Evolutionary conservation across 2,797 vertebrate genomes (phyloP), one percentile per base, ranked within the genome.

Genomic region (Hypotaenidia philippensis): DNA sequence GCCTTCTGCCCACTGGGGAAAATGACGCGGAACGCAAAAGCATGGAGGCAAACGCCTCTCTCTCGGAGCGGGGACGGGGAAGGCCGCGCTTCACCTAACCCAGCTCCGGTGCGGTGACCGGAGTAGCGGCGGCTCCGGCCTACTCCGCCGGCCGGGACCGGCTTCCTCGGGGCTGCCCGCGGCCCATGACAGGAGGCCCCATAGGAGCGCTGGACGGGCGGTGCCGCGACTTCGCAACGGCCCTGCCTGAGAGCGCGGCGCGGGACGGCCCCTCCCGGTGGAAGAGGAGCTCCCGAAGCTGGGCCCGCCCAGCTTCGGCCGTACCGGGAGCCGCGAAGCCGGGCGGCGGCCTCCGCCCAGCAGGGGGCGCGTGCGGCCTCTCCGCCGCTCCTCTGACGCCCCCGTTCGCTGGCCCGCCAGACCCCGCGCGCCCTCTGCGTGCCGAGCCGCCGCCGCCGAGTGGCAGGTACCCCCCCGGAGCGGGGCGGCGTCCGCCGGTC

Each of bases 21-120:
- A 29, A 11, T 1, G 22, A 14, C 7, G 10, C 38, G 5, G 4
- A 26, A 6, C 17, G 10, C 60, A 26, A 1, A 23, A 14, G 13
- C 17, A 2, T 18, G 10, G 13, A 16, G 45, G 45, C 45, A 12
- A 22, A 22, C 45, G 41, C 17, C 41, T 0, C 23, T 50, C 9
- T 22, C 6, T 6, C 25, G 23, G 60, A 17, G 32, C 23, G 6
- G 32, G 32, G 41, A 44, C 41, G 4, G 49, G 32, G 8, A 44
- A 22, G 59, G 32, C 59, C 40, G 13, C 40, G 47, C 57, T 34
- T 20, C 49, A 2, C 34, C 13, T 65, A 19, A 1, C 31, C 40
- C 31, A 31, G 16, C 49, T 3, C 8, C 16, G 20, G 16, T 16
- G 1, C 4, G 45, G 68, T 12, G 36, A 53, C 27, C 10, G 44